A percentile compares a stretch with the other conserved stretches of the same genome.
These are phyloP conservation scores for Sipha flava DNA, from an alignment of 1,140 invertebrate genomes.

Conservation along the genomic window DNA sequence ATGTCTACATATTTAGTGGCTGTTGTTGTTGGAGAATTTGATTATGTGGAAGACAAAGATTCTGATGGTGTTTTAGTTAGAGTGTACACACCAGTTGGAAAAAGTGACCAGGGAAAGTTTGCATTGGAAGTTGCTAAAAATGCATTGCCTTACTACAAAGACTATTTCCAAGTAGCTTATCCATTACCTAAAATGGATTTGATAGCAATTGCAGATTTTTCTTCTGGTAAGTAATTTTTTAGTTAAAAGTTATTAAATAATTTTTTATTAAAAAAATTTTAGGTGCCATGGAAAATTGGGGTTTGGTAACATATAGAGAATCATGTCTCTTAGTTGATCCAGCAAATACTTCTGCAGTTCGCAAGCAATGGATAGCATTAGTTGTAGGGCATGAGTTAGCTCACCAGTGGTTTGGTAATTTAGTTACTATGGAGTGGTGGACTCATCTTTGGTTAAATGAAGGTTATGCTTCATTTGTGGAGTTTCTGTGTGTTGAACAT, in stretches of 20 bases:
- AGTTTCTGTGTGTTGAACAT: constrained; percentile 77
- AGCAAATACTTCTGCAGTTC: constrained; percentile 69
- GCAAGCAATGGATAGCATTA: constrained; percentile 78
- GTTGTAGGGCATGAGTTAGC: constrained; percentile 82
- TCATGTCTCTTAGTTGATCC: constrained; percentile 75
- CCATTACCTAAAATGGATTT: constrained; percentile 93
- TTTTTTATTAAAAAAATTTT: constrained; percentile 30
- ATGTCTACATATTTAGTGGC: constrained; percentile 97
- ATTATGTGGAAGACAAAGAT: constrained; percentile 76
- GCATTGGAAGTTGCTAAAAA: constrained; percentile 78
- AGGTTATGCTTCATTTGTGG: constrained; percentile 83
- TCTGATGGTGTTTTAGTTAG: constrained; percentile 74
- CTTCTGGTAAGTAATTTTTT: constrained; percentile 49
- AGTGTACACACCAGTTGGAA: constrained; percentile 86
- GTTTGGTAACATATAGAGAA: constrained; percentile 72
- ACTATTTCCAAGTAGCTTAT: constrained; percentile 91
- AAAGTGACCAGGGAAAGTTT: constrained; percentile 85
- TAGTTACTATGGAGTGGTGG: constrained; percentile 79
- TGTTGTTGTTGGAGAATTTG: constrained; percentile 86
- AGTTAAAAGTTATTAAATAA: background rate
- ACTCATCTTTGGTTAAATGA: constrained; percentile 66
- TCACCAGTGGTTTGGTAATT: constrained; percentile 82
- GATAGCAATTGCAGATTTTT: constrained; percentile 89
- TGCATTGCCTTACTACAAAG: constrained; percentile 84
- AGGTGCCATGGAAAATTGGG: constrained; percentile 97